Conservation (phyloP, 2,797 vertebrate genomes). For the Manis pentadactyla region DNA sequence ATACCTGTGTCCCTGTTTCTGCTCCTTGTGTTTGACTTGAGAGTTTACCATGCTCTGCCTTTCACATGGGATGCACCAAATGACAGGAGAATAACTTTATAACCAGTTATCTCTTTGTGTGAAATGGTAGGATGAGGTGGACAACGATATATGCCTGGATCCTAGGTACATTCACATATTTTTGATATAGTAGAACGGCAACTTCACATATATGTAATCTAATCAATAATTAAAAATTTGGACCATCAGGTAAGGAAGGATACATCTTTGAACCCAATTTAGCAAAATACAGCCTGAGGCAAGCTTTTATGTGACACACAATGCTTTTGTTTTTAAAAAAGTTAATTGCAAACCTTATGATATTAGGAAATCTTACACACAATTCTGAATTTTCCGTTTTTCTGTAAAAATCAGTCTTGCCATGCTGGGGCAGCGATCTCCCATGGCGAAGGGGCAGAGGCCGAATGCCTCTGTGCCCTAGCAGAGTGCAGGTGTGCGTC, state of each 20-base stretch:
- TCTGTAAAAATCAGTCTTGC: neutral
- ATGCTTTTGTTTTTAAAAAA: neutral
- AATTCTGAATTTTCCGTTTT: slow-evolving; percentile 1
- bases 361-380: neutral
- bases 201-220: neutral
- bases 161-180: neutral
- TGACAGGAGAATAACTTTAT: neutral
- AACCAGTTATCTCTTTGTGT: neutral
- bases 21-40: neutral
- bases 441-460: neutral
- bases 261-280: neutral
- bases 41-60: neutral
- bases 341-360: neutral
- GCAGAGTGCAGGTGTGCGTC: neutral
- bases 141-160: accelerated
- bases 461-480: neutral
- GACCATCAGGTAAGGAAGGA: neutral
- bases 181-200: neutral
- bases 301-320: neutral
- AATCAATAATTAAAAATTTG: neutral
- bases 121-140: neutral
- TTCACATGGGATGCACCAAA: neutral
- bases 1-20: neutral
- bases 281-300: neutral
- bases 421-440: neutral